A percentile compares a stretch with the other conserved stretches of the same genome.
Evolutionary conservation across 2,888 invertebrate genomes (phyloP).

Genomic region (Microplitis deprimator): DNA sequence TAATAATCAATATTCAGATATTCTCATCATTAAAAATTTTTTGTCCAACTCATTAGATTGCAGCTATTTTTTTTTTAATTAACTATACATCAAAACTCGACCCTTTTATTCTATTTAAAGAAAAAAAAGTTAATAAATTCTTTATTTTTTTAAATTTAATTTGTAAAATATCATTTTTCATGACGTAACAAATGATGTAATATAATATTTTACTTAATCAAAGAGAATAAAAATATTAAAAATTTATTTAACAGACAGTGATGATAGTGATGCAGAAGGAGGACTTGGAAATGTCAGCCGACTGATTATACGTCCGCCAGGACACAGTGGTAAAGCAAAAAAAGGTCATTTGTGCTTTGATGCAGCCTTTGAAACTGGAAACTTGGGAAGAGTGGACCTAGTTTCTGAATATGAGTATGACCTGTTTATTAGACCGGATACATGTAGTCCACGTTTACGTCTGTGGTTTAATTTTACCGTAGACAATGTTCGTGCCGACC

Average conservation of each 20-base stretch:
- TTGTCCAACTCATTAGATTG: background rate
- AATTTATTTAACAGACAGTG: constrained; percentile 79
- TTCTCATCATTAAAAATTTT: constrained; percentile 4
- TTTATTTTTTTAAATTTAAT: too few species aligned
- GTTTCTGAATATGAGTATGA: constrained; percentile 97
- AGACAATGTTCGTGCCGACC: constrained; percentile 93
- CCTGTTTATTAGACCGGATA: constrained; percentile 95
- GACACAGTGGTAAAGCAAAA: constrained; percentile 95
- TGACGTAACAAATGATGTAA: background rate
- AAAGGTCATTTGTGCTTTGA: constrained; percentile 97
- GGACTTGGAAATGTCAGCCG: constrained; percentile 94
- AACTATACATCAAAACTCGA: too few species aligned
- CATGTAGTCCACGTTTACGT: constrained; percentile 91
- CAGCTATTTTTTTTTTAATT: too few species aligned
- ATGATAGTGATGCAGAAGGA: constrained; percentile 93
- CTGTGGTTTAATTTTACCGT: constrained; percentile 99
- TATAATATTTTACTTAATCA: background rate
- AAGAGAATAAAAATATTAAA: background rate
- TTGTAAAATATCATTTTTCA: background rate
- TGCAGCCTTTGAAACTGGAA: constrained; percentile 97
- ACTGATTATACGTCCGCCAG: constrained; percentile 89
- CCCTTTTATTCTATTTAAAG: too few species aligned
- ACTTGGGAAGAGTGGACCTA: constrained; percentile 95
- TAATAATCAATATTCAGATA: background rate
- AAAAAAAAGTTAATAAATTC: too few species aligned